Conservation (phyloP, 2,888 invertebrate species). For the Mesoligia furuncula region DNA sequence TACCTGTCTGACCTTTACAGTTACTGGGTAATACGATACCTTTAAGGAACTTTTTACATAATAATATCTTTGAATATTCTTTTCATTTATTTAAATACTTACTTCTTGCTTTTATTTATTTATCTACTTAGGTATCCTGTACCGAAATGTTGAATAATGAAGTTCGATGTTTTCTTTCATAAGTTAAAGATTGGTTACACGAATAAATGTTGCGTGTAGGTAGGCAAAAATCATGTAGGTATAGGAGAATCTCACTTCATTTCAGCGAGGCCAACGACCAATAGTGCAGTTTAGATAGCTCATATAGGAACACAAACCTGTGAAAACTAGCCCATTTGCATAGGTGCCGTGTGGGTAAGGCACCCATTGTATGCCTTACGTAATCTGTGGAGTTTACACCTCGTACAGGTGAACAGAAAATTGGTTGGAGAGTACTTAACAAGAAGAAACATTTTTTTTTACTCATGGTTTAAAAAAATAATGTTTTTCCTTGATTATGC, state of each 20-base stretch:
- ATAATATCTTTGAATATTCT: neutral
- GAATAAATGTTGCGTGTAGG: neutral
- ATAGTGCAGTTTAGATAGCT: constrained; percentile 18
- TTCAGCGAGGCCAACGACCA: constrained; percentile 5
- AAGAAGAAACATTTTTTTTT: neutral
- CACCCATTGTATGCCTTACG: constrained; percentile 43
- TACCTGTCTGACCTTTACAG: no score
- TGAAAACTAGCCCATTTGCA: constrained; percentile 16
- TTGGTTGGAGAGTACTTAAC: neutral
- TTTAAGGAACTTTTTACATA: neutral
- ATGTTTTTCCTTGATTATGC: neutral
- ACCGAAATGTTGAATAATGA: neutral
- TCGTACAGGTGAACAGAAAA: constrained; percentile 45
- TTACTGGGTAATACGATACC: no score
- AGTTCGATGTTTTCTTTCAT: neutral
- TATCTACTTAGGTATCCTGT: neutral
- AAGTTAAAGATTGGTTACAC: no score
- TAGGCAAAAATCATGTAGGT: accelerated
- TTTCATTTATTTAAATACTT: neutral
- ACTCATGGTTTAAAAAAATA: neutral
- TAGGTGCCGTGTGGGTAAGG: neutral
- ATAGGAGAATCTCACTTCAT: neutral
- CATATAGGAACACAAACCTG: constrained; percentile 12
- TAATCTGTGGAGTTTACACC: constrained; percentile 36
- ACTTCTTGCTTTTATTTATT: neutral